Base-by-base conservation (phyloP, 2,113 vertebrate species). In the Psilopsiagon aymara region DNA sequence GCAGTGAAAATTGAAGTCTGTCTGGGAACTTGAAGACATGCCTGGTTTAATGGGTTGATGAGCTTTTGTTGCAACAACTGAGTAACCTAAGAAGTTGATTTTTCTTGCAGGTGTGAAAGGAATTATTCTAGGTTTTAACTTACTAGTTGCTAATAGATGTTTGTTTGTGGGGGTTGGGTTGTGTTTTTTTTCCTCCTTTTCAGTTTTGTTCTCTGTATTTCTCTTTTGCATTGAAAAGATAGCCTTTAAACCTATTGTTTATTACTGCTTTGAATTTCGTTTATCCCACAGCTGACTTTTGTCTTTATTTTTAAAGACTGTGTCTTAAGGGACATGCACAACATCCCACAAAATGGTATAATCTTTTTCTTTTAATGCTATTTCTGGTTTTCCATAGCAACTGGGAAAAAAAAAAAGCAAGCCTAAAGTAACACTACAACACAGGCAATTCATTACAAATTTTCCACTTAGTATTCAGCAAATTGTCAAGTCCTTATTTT, bases 401-500 rank as follows among this genome's bases (percentile, higher is more conserved):
- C 88, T 92, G 37, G 46, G 1, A 5, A 0, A 3, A 53, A 37
- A 77, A 71, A 66, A 51, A 62, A 46, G 62, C 25, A 17, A 89
- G 49, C 44, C 81, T 90, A 59, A 94, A 89, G 69, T 66, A 95
- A 66, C 25, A 18, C 43, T 95, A 73, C 81, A 94, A 80, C 78
- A 57, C 62, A 70, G 87, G 67, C 91, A 93, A 91, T 95, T 94
- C 94, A 85, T 95, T 94, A 91, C 78, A 89, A 87, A 97, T 96
- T 97, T 97, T 95, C 90, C 2, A 7, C 94, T 94, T 86, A 86
- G 83, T 93, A 96, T 95, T 97, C 94, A 95, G 78, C 90, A 95
- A 94, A 89, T 94, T 93, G 87, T 92, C 93, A 95, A 92, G 78
- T 95, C 79, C 91, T 94, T 94, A 91, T 95, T 96, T 95, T 87